A percentile compares a stretch with the other conserved stretches of the same genome.
phyloP scores from a whole-genome alignment of 2,888 invertebrate species.

The Spisula solida region DNA sequence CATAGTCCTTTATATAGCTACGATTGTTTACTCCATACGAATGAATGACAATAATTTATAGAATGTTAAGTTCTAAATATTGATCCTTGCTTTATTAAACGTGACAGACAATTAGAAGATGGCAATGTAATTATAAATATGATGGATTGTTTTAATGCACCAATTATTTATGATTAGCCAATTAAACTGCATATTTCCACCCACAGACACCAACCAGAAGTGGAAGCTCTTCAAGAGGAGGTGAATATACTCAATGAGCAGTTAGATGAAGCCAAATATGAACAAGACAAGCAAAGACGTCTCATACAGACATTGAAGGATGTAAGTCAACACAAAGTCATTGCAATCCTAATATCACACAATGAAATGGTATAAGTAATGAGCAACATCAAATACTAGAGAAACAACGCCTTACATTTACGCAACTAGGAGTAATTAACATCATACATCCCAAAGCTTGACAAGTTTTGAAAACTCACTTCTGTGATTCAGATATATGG shows the following conservation, averaged over 20 bases:
- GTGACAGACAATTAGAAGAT: not conserved
- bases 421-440: too few relatives aligned
- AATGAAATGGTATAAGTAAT: not conserved
- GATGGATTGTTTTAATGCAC: not conserved
- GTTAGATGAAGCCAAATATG: slow-evolving; percentile 76
- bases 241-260: slow-evolving; percentile 76
- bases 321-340: slow-evolving; percentile 65
- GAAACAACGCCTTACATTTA: too few relatives aligned
- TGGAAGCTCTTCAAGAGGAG: slow-evolving; percentile 75
- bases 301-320: slow-evolving; percentile 78
- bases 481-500: too few relatives aligned
- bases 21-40: too few relatives aligned
- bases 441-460: too few relatives aligned
- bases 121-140: not conserved
- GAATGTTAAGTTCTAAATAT: too few relatives aligned
- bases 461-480: too few relatives aligned
- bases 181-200: not conserved
- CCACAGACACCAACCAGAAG: slow-evolving; percentile 74
- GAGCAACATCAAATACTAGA: not conserved
- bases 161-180: not conserved
- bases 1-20: too few relatives aligned
- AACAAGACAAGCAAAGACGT: slow-evolving; percentile 78
- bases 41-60: too few relatives aligned
- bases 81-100: not conserved
- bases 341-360: not conserved